Evolutionary conservation across 2,113 vertebrate genomes (phyloP), one percentile per base, ranked within the genome.

Genomic region (Cyprinodon tularosa): DNA sequence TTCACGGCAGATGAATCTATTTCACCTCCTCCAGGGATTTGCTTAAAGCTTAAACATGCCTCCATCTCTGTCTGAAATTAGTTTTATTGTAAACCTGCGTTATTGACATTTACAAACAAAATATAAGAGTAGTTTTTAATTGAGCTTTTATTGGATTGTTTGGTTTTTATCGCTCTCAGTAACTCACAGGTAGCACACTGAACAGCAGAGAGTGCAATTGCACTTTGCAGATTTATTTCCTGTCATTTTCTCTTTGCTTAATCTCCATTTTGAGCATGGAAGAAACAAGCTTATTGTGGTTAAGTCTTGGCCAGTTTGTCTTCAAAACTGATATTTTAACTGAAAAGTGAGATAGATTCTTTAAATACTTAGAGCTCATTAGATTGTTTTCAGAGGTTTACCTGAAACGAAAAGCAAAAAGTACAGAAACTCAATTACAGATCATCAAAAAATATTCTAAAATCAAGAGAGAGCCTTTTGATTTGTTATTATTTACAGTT

Each of bases 121-220:
- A 77, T 14, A 59, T 22, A 6, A 0, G 42, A 61, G 80, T 68
- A 75, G 76, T 76, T 83, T 82, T 72, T 87, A 86, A 89, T 89
- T 5, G 53, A 71, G 64, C 80, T 81, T 82, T 86, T 86, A 89
- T 91, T 85, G 84, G 72, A 86, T 84, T 84, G 74, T 76, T 29
- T 68, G n/a, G 39, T 68, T 74, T 15, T 61, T 66, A 44, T 67
- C 47, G 1, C 48, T 48, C 76, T 74, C 70, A 12, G 20, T 70
- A 78, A 82, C 44, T 81, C 78, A 83, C 85, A 75, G 75, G 85
- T 74, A 77, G 77, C 71, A 71, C 76, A 44, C 71, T 82, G 77
- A 82, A 81, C 72, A 74, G 81, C 64, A 66, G 38, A 50, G 50
- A 63, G 76, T 44, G 62, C 78, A 80, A 82, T 84, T 87, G 83